Evolutionary conservation across 2,888 invertebrate genomes (phyloP), one percentile per base, ranked within the genome.

Genomic region (Parnassius mnemosyne): DNA sequence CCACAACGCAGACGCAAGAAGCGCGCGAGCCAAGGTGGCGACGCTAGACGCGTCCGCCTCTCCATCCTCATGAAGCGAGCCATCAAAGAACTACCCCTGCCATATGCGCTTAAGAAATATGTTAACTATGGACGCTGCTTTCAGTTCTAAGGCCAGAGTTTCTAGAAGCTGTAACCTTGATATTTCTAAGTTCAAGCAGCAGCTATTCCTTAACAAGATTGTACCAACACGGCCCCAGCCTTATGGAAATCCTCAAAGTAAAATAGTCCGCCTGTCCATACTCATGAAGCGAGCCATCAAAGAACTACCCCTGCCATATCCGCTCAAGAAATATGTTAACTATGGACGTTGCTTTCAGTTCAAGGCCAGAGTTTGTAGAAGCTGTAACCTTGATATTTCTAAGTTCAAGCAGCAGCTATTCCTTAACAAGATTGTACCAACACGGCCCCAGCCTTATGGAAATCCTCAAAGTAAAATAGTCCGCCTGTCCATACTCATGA

Each of bases 121-220:
- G 89, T 96, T 70, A 95, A 96, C 84, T 94, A 93, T 73, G 93
- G 94, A 74, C 92, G 95, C 70, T 92, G 93, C 73, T 92, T 80
- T 72, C 72, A 81, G 71, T 77, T 77, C 69, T 84, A 77, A 62
- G 44, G n/a, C 9, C 11, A 5, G 10, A 5, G 9, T 46, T 10
- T 46, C 46, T 9, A 10, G 46, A 10, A 9, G 46, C 3, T 12
- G 11, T 10, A n/a, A 46, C 46, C 46, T 25, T 12, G 46, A 46
- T 12, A 0, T 11, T 46, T 46, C 46, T 46, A 46, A n/a, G 3
- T 25, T 25, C 25, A 25, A 25, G 25, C 25, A 25, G 25, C 3
- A 25, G 25, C 25, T 25, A 25, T 25, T 25, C 25, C 25, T 25
- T 25, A 25, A 43, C 43, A 43, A 43, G 43, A 43, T 10, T 43